These are phyloP conservation scores for Orestias chungarensis DNA, from an alignment of 2,797 vertebrate genomes.

Conservation along the genomic window DNA sequence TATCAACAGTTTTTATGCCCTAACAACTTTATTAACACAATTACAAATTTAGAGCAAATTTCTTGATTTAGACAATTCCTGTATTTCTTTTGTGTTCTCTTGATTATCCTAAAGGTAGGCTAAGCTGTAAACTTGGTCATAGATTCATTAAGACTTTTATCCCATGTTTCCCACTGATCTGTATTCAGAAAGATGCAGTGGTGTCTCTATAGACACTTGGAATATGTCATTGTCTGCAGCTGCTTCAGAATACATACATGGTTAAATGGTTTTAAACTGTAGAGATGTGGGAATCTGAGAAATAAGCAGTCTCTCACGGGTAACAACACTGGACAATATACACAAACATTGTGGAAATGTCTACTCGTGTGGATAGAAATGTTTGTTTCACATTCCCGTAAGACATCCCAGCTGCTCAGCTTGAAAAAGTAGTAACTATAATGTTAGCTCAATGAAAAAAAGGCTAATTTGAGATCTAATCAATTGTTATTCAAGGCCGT, in stretches of 20 bases:
- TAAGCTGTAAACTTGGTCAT: slow-evolving; percentile 30
- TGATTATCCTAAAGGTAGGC: slow-evolving; percentile 28
- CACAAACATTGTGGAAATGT: slow-evolving; percentile 13
- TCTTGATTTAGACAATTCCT: neutral
- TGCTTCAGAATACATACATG: slow-evolving; percentile 1
- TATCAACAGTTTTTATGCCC: neutral
- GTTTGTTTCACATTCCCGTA: slow-evolving; percentile 59
- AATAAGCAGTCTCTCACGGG: neutral
- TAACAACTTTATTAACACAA: too few relatives aligned
- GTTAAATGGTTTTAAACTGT: slow-evolving; percentile 1
- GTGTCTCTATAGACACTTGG: slow-evolving; percentile 7
- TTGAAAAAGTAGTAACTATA: slow-evolving; percentile 66
- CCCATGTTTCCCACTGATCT: slow-evolving; percentile 21
- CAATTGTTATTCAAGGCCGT: slow-evolving; percentile 64
- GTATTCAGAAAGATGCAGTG: slow-evolving; percentile 21
- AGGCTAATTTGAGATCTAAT: slow-evolving; percentile 78
- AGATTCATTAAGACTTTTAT: slow-evolving; percentile 18
- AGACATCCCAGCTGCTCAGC: slow-evolving; percentile 56
- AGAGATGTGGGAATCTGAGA: neutral
- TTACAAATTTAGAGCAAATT: neutral
- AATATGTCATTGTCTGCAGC: slow-evolving; percentile 12
- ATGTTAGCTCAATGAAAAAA: slow-evolving; percentile 64
- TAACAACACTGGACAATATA: slow-evolving; percentile 13
- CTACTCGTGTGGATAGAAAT: slow-evolving; percentile 40
- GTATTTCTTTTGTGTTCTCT: neutral